Evolutionary conservation across 2,113 vertebrate species (phyloP).

Genomic region (Zosterops japonicus): DNA sequence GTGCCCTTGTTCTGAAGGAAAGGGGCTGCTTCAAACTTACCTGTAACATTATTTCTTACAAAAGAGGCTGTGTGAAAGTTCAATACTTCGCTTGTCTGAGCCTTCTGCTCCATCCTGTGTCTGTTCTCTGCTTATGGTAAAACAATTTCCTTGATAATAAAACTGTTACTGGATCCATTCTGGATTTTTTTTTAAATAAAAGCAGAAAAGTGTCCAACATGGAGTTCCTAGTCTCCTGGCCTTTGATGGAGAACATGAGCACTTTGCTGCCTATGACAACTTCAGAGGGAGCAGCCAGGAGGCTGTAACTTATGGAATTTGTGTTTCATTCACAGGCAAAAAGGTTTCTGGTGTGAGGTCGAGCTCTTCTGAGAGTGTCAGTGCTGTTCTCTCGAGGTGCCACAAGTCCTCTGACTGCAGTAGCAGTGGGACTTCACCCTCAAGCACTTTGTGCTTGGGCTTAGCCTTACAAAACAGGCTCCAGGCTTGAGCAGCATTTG

Average conservation of each 20-base stretch:
- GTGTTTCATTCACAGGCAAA: fast-evolving
- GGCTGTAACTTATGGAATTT: neutral
- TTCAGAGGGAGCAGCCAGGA: neutral
- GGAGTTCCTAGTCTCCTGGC: neutral
- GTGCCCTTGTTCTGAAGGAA: neutral
- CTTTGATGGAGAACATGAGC: neutral
- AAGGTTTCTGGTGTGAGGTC: neutral
- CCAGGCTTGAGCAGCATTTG: neutral
- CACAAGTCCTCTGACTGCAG: neutral
- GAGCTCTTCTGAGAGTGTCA: fast-evolving
- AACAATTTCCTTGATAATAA: slow-evolving; percentile 66
- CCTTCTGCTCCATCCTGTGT: slow-evolving; percentile 63
- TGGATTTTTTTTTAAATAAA: slow-evolving; percentile 71
- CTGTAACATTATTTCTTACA: neutral
- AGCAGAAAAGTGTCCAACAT: slow-evolving; percentile 26
- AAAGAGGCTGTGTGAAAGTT: slow-evolving; percentile 3
- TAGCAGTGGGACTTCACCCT: neutral
- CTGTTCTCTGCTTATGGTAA: slow-evolving; percentile 57
- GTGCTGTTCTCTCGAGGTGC: fast-evolving
- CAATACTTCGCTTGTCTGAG: slow-evolving; percentile 44
- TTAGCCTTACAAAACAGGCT: neutral
- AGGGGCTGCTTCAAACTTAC: slow-evolving; percentile 19
- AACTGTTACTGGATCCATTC: slow-evolving; percentile 65
- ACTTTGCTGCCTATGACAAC: neutral
- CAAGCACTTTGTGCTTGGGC: neutral